Percentiles rank a stretch among this genome's conserved stretches.
phyloP scores from a whole-genome alignment of 2,113 vertebrate genomes.

The Myanophis thanlyinensis region DNA sequence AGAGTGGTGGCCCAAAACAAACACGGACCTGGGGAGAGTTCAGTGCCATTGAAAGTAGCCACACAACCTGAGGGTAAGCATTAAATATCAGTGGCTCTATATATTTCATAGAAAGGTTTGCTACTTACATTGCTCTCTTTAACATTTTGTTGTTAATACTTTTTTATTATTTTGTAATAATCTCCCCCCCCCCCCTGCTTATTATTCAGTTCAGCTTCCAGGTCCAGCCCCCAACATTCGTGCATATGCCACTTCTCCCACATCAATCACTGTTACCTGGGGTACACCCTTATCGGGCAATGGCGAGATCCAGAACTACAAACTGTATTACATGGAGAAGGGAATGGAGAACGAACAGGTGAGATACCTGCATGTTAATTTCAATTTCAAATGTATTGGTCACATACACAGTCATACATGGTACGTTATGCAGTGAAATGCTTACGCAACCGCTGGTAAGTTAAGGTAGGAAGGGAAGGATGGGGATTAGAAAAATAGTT shows the following conservation, averaged over 20 bases:
- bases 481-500: too few relatives aligned
- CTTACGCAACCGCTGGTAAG: too few relatives aligned
- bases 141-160: background rate
- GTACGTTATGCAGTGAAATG: too few relatives aligned
- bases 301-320: conserved; percentile 93
- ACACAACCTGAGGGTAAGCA: conserved; percentile 93
- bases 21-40: conserved; percentile 91
- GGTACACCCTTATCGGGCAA: conserved; percentile 88
- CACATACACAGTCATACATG: too few relatives aligned
- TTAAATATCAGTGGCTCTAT: rapidly evolving
- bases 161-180: background rate
- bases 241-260: conserved; percentile 75
- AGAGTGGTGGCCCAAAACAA: conserved; percentile 89
- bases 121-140: background rate
- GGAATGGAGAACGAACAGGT: conserved; percentile 87
- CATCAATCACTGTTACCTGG: conserved; percentile 84
- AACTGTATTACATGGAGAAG: conserved; percentile 92
- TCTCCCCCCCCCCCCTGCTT: conserved; percentile 10
- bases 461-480: too few relatives aligned
- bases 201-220: conserved; percentile 88
- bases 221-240: conserved; percentile 92
- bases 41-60: conserved; percentile 82
- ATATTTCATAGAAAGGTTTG: background rate
- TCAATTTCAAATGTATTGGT: too few relatives aligned
- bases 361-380: conserved; percentile 9